These are phyloP conservation scores for Poeciliopsis occidentalis DNA, from an alignment of 2,113 vertebrate genomes.

Conservation along the genomic window DNA sequence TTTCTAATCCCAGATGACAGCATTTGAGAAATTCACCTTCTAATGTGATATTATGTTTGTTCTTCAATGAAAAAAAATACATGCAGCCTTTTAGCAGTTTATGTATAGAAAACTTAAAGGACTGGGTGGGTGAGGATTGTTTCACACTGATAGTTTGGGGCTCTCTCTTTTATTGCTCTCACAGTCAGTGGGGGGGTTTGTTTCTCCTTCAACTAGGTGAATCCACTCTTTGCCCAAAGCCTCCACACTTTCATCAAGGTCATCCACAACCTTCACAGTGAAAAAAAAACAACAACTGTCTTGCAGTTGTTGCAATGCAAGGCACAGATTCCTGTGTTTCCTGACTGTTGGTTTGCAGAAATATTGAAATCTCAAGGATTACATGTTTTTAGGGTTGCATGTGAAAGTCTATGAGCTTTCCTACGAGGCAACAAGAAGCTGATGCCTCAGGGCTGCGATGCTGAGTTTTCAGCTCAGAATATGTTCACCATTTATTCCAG, in stretches of 20 bases:
- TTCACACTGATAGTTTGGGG: constrained; percentile 27
- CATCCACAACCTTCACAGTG: too few species aligned
- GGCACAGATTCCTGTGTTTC: background rate
- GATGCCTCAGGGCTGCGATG: background rate
- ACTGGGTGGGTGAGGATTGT: constrained; percentile 13
- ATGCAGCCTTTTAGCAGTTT: background rate
- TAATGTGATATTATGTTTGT: background rate
- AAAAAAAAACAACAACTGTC: too few species aligned
- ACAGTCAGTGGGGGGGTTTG: constrained; percentile 28
- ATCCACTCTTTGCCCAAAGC: constrained; percentile 44
- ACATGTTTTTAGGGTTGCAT: background rate
- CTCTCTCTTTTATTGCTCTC: constrained; percentile 2
- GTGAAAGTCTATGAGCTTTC: constrained; percentile 1
- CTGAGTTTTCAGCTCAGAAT: background rate
- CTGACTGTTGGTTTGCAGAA: too few species aligned
- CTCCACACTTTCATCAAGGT: too few species aligned
- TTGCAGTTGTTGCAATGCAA: too few species aligned
- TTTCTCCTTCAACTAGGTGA: constrained; percentile 36
- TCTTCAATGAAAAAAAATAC: background rate
- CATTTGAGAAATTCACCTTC: background rate
- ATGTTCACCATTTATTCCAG: background rate
- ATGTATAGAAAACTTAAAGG: constrained; percentile 3
- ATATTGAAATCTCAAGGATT: background rate
- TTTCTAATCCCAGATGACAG: constrained; percentile 1
- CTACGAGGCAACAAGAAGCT: background rate